Evolutionary conservation across 2,888 invertebrate genomes (phyloP).

Genomic region (Cecidostiba fungosa): DNA sequence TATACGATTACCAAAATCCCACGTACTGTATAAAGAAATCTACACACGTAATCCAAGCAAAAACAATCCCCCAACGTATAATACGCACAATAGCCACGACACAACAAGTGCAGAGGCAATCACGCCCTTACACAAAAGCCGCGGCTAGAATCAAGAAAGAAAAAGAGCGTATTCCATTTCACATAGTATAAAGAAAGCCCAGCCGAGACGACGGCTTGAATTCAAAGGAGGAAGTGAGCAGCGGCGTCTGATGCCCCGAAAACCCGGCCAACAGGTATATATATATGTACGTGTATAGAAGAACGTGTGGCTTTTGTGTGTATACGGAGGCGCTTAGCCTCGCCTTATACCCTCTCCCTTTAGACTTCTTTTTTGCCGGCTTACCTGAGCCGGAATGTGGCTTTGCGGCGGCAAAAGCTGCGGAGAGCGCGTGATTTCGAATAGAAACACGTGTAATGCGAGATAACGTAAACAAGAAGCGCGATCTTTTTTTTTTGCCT

Average conservation of each 20-base stretch:
- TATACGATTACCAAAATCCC: too few species aligned
- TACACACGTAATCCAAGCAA: background rate
- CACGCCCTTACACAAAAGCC: background rate
- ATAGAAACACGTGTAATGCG: background rate
- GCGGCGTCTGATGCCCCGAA: background rate
- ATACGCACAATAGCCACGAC: background rate
- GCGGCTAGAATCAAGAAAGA: background rate
- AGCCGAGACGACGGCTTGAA: background rate
- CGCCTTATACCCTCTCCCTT: background rate
- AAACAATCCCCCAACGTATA: background rate
- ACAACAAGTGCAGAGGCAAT: constrained; percentile 7
- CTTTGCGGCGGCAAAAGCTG: background rate
- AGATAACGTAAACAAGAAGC: constrained; percentile 3
- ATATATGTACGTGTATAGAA: background rate
- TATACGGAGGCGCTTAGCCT: background rate
- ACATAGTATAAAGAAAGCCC: background rate
- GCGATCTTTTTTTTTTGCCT: background rate
- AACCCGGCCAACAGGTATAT: background rate
- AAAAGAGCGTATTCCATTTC: background rate
- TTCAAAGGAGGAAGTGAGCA: constrained; percentile 9
- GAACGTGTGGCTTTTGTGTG: background rate
- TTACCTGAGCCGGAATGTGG: background rate
- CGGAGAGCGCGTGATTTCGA: background rate
- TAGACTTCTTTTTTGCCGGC: background rate
- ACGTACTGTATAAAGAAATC: too few species aligned